Evolutionary conservation across 2,113 vertebrate genomes (phyloP).

Genomic region (Zapornia atra): DNA sequence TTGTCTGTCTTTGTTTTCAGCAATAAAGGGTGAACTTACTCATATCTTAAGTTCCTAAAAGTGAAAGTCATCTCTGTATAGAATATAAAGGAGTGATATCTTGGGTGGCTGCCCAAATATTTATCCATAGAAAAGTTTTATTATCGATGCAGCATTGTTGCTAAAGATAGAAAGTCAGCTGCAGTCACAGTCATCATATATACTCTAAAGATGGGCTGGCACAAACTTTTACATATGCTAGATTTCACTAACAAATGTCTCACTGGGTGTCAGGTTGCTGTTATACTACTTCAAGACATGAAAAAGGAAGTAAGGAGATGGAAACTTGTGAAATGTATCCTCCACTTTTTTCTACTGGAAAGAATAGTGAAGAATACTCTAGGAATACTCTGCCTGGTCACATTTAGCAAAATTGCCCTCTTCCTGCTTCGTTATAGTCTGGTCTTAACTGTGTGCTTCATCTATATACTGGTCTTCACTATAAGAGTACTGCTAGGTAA

Average conservation of each 20-base stretch:
- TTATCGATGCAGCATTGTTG: conserved; percentile 61
- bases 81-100: conserved; percentile 41
- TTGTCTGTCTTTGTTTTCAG: conserved; percentile 43
- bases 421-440: not conserved
- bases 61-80: conserved; percentile 32
- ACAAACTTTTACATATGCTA: not conserved
- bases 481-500: not conserved
- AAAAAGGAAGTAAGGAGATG: not conserved
- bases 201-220: not conserved
- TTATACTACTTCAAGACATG: not conserved
- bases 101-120: conserved; percentile 53
- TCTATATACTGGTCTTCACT: not conserved
- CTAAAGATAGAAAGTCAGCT: conserved; percentile 59
- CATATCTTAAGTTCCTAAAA: conserved; percentile 37
- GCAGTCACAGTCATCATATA: not conserved
- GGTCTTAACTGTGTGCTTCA: not conserved
- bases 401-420: not conserved
- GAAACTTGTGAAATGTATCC: conserved; percentile 1
- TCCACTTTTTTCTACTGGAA: conserved; percentile 1
- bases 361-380: not conserved
- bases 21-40: conserved; percentile 52
- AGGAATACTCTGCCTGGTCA: not conserved
- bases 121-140: conserved; percentile 62
- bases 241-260: conserved; percentile 17
- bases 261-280: not conserved